Evolutionary conservation across 2,113 vertebrate genomes (phyloP), one percentile per base, ranked within the genome.

Genomic region (Pedetes capensis): DNA sequence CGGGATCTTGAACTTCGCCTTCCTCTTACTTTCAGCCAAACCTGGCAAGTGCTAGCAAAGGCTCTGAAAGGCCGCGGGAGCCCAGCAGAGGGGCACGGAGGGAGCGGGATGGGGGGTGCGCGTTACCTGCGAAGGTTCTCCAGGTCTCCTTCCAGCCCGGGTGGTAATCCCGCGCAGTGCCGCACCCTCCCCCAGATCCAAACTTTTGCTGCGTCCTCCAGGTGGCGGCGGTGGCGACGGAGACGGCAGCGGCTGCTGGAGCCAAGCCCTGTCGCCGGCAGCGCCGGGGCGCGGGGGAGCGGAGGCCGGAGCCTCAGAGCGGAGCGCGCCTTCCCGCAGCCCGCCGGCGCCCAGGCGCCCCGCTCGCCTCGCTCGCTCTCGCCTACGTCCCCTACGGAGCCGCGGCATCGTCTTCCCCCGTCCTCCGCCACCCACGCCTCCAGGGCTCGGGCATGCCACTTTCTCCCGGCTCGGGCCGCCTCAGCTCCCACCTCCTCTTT

Each of bases 361-460:
- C 1, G 87, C 95, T 89, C 47, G 94, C 96, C 96, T 89, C 5
- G 23, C 94, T 97, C 86, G 96, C 97, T 97, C 96, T 95, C 94
- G 94, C 97, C 97, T 96, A 80, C 95, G 96, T 97, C 98, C 97
- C 95, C 96, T 97, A 98, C 85, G 94, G 98, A 98, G 98, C 97
- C 96, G 97, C 97, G 93, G 98, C 98, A 98, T 98, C 97, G 92
- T 98, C 98, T 95, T 97, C 97, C 97, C 96, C 97, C 86, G 96
- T 95, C 92, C 97, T 95, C 96, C 96, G 80, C 97, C 98, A 97
- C 98, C 98, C 95, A 97, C 98, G 96, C 97, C 98, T 97, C 95
- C 98, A 94, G 94, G 92, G 97, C 93, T 98, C 96, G 95, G 97
- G 97, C 98, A 98, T 98, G 92, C 98, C 98, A 98, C 98, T 98